A percentile compares a stretch with the other conserved stretches of the same genome.
These are phyloP conservation scores for Sarcophaga subvicina DNA, from an alignment of 2,888 invertebrate genomes.

Conservation along the genomic window DNA sequence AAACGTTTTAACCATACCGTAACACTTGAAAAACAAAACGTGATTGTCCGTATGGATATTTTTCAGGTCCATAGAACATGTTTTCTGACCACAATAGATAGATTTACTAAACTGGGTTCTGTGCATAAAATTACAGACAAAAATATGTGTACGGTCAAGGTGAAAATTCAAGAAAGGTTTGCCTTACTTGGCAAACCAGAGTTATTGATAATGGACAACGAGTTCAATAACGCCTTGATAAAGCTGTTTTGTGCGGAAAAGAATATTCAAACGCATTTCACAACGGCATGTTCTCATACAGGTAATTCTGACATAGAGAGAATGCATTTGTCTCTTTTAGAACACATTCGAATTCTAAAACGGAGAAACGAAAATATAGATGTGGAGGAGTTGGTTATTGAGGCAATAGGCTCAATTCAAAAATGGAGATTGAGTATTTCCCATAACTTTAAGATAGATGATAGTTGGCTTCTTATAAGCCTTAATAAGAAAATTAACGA, in stretches of 20 bases:
- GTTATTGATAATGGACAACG: conserved; percentile 53
- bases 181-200: too few relatives aligned
- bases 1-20: too few relatives aligned
- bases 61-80: conserved; percentile 52
- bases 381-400: conserved; percentile 57
- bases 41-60: too few relatives aligned
- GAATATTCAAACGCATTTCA: conserved; percentile 52
- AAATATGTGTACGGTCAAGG: too few relatives aligned
- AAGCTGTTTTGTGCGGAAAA: conserved; percentile 57
- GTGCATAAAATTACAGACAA: too few relatives aligned
- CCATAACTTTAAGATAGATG: too few relatives aligned
- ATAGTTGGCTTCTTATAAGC: too few relatives aligned
- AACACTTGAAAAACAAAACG: too few relatives aligned
- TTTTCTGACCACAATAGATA: conserved; percentile 45
- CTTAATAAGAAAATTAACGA: too few relatives aligned
- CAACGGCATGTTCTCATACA: conserved; percentile 61
- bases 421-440: too few relatives aligned
- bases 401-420: conserved; percentile 48
- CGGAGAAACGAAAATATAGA: neutral
- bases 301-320: conserved; percentile 61
- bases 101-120: too few relatives aligned
- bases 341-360: conserved; percentile 60
- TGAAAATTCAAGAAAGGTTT: too few relatives aligned
- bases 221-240: conserved; percentile 61
- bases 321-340: conserved; percentile 28